phyloP scores from a whole-genome alignment of 2,113 vertebrate genomes.

The Anas platyrhynchos region DNA sequence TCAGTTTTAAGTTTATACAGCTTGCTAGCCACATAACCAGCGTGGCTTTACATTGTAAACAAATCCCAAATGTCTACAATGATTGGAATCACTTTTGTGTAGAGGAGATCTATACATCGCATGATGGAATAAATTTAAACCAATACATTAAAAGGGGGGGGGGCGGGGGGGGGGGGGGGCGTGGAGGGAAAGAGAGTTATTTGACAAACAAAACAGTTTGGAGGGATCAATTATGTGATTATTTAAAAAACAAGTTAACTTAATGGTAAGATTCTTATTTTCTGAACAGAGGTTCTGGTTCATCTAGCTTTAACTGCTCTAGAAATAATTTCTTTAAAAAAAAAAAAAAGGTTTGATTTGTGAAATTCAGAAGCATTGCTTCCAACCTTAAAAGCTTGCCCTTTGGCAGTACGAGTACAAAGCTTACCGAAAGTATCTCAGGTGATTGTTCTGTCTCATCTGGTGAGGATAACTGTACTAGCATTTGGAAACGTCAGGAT shows the following conservation, averaged over 20 bases:
- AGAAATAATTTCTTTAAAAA: neutral
- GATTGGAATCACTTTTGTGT: slow-evolving; percentile 56
- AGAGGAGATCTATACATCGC: slow-evolving; percentile 54
- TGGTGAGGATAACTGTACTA: slow-evolving; percentile 33
- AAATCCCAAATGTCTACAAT: slow-evolving; percentile 71
- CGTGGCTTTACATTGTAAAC: slow-evolving; percentile 74
- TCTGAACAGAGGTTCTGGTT: slow-evolving; percentile 59
- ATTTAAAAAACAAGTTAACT: slow-evolving; percentile 59
- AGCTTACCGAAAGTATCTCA: slow-evolving; percentile 1
- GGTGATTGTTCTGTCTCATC: neutral
- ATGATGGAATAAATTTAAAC: slow-evolving; percentile 57
- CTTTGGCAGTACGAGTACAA: neutral
- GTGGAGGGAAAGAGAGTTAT: slow-evolving; percentile 3
- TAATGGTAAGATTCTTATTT: slow-evolving; percentile 45
- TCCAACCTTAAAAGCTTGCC: slow-evolving; percentile 5
- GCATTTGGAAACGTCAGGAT: slow-evolving; percentile 51
- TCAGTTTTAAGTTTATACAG: slow-evolving; percentile 80
- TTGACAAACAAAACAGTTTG: slow-evolving; percentile 28
- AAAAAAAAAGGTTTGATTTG: neutral
- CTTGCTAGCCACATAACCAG: slow-evolving; percentile 79
- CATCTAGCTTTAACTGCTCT: slow-evolving; percentile 43
- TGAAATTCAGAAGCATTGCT: slow-evolving; percentile 35
- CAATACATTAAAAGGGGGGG: slow-evolving; percentile 42
- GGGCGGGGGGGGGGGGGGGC: neutral
- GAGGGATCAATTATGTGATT: slow-evolving; percentile 17